Evolutionary conservation across 1,140 invertebrate genomes (phyloP), one percentile per base, ranked within the genome.

Genomic region (Gryllus bimaculatus): DNA sequence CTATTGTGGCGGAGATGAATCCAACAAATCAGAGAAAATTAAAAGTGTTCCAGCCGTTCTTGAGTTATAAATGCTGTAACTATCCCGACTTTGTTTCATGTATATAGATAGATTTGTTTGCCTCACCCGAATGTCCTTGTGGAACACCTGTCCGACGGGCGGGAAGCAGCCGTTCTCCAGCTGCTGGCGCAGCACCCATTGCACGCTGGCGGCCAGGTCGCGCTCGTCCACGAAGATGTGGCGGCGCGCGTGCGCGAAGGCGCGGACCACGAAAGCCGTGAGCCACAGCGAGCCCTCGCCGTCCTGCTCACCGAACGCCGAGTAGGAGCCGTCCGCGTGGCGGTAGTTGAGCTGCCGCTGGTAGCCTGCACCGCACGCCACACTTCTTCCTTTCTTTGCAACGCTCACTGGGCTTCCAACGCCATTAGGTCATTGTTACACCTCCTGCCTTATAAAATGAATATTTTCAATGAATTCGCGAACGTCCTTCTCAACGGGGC

Each of bases 221-320:
- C 85, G 83, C 79, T 89, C 85, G 81, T 95, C 93, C n/a, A 95
- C 89, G 79, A 88, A 88, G 79, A 94, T 92, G 81, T 89, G 90
- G 0, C 84, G 82, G 39, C 87, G 86, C 3, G 93, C 92, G 82
- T 92, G 89, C 8, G 89, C 87, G 81, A 95, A 90, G 7, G 92
- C 93, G 81, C 91, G 90, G 0, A 95, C 86, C 13, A 94, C 92
- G 85, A 95, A 95, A 0, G 94, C 93, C 0, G 94, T 95, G n/a
- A 96, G 86, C 91, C 94, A 96, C 73, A 92, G 93, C 18, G 93
- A 95, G 0, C 94, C 92, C 7, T 85, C 84, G 3, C 85, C 82
- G 76, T 93, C 91, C 0, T 85, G 83, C 73, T 88, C 85, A 0
- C 93, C 94, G 83, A 95, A 96, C 0, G 94, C 93, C 48, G 93